These are phyloP conservation scores for Amblyornis subalaris DNA, from an alignment of 2,113 vertebrate species.

Conservation along the genomic window DNA sequence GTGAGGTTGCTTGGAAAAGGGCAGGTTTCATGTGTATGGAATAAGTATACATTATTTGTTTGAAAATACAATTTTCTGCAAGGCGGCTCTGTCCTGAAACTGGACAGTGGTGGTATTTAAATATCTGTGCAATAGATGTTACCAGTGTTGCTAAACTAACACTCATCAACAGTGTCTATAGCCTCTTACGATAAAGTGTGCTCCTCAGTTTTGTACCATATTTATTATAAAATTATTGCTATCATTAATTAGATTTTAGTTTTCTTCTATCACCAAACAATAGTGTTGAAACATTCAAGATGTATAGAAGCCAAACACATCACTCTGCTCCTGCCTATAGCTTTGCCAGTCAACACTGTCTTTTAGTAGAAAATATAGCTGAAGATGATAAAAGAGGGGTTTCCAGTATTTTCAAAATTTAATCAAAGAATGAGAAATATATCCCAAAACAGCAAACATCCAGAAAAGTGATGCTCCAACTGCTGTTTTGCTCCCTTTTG, in stretches of 20 bases:
- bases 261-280: neutral
- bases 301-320: neutral
- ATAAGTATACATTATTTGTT: neutral
- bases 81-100: neutral
- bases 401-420: neutral
- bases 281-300: neutral
- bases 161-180: neutral
- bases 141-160: neutral
- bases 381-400: neutral
- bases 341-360: neutral
- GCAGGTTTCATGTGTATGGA: neutral
- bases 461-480: neutral
- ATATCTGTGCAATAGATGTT: neutral
- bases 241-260: neutral
- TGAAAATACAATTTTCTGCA: neutral
- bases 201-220: neutral
- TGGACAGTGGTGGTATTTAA: neutral
- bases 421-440: neutral
- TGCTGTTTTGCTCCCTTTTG: neutral
- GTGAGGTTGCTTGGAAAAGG: neutral
- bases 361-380: neutral
- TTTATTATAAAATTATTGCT: neutral
- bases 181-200: neutral
- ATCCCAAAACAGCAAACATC: neutral
- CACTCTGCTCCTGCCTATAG: neutral